Conservation (phyloP, 2,113 vertebrate species). For the Ciconia stormi region DNA sequence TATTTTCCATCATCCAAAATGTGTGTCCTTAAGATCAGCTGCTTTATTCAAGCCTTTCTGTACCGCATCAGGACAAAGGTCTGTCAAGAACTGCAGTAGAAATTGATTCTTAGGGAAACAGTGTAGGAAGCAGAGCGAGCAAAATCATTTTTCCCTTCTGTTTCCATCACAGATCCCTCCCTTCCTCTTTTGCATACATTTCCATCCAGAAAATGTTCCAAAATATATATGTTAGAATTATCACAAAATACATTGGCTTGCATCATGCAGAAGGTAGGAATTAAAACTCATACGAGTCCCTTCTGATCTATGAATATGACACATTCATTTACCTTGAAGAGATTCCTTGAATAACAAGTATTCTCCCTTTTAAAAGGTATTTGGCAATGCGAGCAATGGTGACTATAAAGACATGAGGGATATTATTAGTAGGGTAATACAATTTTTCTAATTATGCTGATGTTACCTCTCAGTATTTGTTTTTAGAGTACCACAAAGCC, state of each 20-base stretch:
- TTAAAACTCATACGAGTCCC: not conserved
- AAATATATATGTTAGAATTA: not conserved
- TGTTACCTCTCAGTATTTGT: conserved; percentile 12
- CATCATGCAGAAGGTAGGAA: not conserved
- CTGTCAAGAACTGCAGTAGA: not conserved
- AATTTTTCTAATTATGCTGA: not conserved
- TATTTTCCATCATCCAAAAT: not conserved
- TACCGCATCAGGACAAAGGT: not conserved
- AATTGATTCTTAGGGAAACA: not conserved
- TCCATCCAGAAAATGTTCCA: not conserved
- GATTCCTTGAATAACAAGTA: not conserved
- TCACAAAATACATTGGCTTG: not conserved
- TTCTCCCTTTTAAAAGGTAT: not conserved
- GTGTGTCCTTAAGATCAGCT: not conserved
- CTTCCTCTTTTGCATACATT: not conserved
- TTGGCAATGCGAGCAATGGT: not conserved
- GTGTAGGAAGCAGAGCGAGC: not conserved
- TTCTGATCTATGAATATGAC: not conserved
- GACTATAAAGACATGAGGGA: not conserved
- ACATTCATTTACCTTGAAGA: not conserved
- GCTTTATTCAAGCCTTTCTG: not conserved
- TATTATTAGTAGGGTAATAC: not conserved
- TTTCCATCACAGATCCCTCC: not conserved
- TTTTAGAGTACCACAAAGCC: not conserved
- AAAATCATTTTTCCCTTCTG: not conserved